A percentile compares a stretch with the other conserved stretches of the same genome.
These are phyloP conservation scores for Manacus vitellinus DNA, from an alignment of 2,113 vertebrate genomes.

Conservation along the genomic window DNA sequence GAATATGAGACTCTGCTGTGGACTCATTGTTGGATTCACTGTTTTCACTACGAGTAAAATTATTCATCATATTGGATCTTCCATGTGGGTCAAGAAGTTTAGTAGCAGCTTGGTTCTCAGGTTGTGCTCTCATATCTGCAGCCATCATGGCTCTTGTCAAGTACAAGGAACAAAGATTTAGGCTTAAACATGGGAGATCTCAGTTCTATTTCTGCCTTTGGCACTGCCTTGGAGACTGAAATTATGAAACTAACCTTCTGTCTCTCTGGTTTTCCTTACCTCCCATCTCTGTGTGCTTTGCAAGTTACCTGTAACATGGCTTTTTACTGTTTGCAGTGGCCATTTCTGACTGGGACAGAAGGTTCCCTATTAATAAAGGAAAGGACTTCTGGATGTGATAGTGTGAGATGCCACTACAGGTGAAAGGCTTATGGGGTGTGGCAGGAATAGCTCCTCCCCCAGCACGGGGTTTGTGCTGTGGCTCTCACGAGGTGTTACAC, in stretches of 20 bases:
- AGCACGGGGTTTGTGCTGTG: rapidly evolving
- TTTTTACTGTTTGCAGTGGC: not conserved
- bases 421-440: not conserved
- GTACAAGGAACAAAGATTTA: not conserved
- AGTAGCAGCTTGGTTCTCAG: not conserved
- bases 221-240: not conserved
- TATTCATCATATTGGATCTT: not conserved
- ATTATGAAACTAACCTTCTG: not conserved
- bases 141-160: not conserved
- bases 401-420: rapidly evolving
- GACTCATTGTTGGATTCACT: not conserved
- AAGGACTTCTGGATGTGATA: not conserved
- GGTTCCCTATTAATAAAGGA: not conserved
- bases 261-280: not conserved
- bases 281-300: not conserved
- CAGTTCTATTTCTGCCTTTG: not conserved
- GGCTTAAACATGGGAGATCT: rapidly evolving
- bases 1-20: not conserved
- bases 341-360: not conserved
- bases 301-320: not conserved
- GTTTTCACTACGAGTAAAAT: not conserved
- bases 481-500: rapidly evolving
- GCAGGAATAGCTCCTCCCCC: not conserved
- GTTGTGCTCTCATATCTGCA: not conserved
- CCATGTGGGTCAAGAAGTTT: not conserved